Conservation (phyloP, 1,140 invertebrate species). For the Melipona quadrifasciata region DNA sequence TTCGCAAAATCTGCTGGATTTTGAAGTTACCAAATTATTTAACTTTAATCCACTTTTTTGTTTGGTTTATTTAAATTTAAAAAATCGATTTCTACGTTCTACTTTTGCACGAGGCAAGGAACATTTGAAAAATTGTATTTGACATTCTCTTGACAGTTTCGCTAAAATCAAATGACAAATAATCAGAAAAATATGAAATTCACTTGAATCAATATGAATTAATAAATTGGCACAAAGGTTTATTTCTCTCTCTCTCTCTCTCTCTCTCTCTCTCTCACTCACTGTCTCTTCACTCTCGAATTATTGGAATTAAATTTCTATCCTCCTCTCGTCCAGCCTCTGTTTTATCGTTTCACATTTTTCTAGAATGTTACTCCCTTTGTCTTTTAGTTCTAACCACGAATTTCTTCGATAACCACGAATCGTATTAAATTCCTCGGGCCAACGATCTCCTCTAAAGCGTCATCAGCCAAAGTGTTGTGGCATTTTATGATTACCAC, state of each 20-base stretch:
- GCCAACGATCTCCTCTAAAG: not conserved
- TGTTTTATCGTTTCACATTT: conserved; percentile 13
- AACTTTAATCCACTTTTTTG: no score
- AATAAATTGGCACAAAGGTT: not conserved
- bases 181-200: not conserved
- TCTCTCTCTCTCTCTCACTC: not conserved
- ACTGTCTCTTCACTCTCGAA: conserved; percentile 12
- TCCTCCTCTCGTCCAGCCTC: conserved; percentile 30
- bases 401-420: conserved; percentile 24
- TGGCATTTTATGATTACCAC: not conserved
- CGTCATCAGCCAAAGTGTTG: not conserved
- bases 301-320: conserved; percentile 74
- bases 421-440: conserved; percentile 32
- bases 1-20: not conserved
- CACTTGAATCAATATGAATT: not conserved
- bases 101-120: no score
- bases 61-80: no score
- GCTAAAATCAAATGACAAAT: no score
- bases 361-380: not conserved
- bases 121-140: no score
- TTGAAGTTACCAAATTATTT: not conserved
- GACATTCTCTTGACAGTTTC: no score
- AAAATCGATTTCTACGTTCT: no score
- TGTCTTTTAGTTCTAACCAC: conserved; percentile 17
- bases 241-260: not conserved